phyloP scores from a whole-genome alignment of 1,140 invertebrate genomes.

The Odontomachus brunneus region DNA sequence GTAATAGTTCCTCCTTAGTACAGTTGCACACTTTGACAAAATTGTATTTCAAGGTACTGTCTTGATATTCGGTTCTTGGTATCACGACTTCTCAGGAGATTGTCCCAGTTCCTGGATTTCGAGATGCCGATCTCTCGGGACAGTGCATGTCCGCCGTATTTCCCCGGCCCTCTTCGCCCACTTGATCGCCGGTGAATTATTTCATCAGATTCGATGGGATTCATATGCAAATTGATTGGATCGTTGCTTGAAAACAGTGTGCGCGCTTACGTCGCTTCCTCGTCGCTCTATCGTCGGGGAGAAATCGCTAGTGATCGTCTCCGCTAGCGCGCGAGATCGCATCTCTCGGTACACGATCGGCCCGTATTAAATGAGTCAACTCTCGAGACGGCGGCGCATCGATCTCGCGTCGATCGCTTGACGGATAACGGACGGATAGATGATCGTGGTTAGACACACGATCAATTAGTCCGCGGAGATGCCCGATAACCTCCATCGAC shows the following conservation, averaged over 20 bases:
- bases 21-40: too few species aligned
- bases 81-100: too few species aligned
- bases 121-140: too few species aligned
- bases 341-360: slow-evolving; percentile 50
- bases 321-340: slow-evolving; percentile 32
- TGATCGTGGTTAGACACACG: slow-evolving; percentile 68
- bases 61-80: too few species aligned
- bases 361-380: slow-evolving; percentile 63
- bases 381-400: slow-evolving; percentile 56
- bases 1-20: too few species aligned
- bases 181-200: slow-evolving; percentile 34
- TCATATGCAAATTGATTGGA: slow-evolving; percentile 43
- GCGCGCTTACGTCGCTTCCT: not conserved
- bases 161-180: too few species aligned
- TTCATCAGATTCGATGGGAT: slow-evolving; percentile 10
- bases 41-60: too few species aligned
- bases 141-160: too few species aligned
- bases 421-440: slow-evolving; percentile 60
- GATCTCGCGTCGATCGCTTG: slow-evolving; percentile 65
- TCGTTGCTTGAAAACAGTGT: slow-evolving; percentile 12
- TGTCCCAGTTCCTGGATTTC: too few species aligned
- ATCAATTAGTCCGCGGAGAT: slow-evolving; percentile 69
- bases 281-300: not conserved
- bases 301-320: slow-evolving; percentile 17
- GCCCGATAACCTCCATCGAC: slow-evolving; percentile 60